Evolutionary conservation across 2,113 vertebrate genomes (phyloP).

Genomic region (Camelus dromedarius): DNA sequence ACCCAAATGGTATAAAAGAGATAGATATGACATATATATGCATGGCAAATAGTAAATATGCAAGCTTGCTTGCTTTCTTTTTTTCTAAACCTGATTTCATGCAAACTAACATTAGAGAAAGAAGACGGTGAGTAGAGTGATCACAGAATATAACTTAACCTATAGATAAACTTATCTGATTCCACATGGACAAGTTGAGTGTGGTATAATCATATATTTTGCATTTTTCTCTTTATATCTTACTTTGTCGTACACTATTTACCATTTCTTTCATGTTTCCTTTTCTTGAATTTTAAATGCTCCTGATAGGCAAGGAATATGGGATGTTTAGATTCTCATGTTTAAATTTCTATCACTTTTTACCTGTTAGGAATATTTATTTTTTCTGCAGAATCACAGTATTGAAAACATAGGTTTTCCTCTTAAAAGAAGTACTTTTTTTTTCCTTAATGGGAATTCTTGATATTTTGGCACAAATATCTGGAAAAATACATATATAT

Average conservation of each 20-base stretch:
- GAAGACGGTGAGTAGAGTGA: neutral
- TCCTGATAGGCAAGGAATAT: neutral
- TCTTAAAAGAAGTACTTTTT: conserved; percentile 74
- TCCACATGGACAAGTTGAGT: neutral
- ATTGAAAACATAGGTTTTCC: conserved; percentile 72
- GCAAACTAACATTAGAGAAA: neutral
- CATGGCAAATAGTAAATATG: neutral
- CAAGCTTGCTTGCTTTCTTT: neutral
- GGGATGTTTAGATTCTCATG: conserved; percentile 67
- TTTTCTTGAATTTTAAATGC: conserved; percentile 1
- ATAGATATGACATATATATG: no score
- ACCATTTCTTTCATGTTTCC: neutral
- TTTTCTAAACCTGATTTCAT: neutral
- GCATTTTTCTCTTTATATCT: neutral
- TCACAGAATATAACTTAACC: neutral
- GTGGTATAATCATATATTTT: neutral
- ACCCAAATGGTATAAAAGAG: neutral
- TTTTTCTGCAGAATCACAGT: conserved; percentile 72
- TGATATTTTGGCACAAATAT: conserved; percentile 60
- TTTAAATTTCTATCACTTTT: conserved; percentile 79
- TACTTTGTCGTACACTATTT: neutral
- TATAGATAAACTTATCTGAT: neutral
- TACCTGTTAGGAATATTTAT: conserved; percentile 80
- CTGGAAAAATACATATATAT: conserved; percentile 63
- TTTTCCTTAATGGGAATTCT: conserved; percentile 62